Base-by-base conservation (phyloP, 2,888 invertebrate genomes). In the Synergus japonicus region DNA sequence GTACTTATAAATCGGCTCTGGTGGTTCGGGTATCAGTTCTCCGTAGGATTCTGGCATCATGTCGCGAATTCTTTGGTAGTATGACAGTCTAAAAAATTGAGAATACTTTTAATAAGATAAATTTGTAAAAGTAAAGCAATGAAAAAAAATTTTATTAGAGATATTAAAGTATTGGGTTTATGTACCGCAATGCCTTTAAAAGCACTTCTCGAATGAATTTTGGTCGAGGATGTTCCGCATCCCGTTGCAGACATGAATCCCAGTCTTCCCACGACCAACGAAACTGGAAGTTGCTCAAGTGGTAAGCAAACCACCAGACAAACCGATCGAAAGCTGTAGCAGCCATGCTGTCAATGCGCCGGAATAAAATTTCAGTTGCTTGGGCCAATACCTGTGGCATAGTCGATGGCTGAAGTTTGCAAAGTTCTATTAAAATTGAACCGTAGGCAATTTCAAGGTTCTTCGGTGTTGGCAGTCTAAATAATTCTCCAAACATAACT, bases 241-340 rank as follows among this genome's bases (percentile, higher is more conserved):
- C 97, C 41, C 97, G 93, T 84, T 96, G 94, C n/a, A 97, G 93
- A 88, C 97, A 97, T 15, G 96, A 95, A 89, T 97, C 96, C 98
- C 98, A 98, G 90, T 98, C 98, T 85, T 98, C 97, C 99, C 99
- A 99, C 2, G 98, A 98, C 99, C 99, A 99, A 78, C 98, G 96
- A 92, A 98, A 99, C 92, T 99, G 99, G 92, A 99, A 99, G 93
- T 99, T 99, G 92, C 99, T 99, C 92, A 99, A 94, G 93, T 99
- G 99, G 92, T 99, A 99, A 0, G 97, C 95, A 92, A 99, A 99
- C 99, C 99, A 99, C 92, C 96, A 96, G 41, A 97, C 97, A 92
- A 99, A 98, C 88, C 99, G 95, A 93, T 99, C 99, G 92, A 99
- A 97, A 91, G 98, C 98, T 2, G 97, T 96, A 0, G 98, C 96